A percentile compares a stretch with the other conserved stretches of the same genome.
Conservation (phyloP, 1,140 invertebrate genomes). For the Diprion similis region DNA sequence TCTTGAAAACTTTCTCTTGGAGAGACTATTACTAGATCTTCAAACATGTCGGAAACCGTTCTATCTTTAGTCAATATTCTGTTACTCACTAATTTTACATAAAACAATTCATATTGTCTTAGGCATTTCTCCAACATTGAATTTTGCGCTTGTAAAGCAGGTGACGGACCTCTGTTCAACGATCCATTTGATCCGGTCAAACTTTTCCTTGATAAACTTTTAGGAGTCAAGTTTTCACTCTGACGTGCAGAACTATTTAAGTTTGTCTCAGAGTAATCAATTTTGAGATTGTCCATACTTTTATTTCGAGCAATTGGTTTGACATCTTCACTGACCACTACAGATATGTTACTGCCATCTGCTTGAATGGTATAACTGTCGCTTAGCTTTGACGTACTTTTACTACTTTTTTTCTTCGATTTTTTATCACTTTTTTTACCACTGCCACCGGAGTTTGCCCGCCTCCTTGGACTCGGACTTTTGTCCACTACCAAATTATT, state of each 20-base stretch:
- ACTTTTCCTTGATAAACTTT: conserved; percentile 16
- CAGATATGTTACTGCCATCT: conserved; percentile 45
- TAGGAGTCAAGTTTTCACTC: conserved; percentile 10
- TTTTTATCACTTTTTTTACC: conserved; percentile 55
- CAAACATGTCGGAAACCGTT: conserved; percentile 54
- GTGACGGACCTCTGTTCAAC: conserved; percentile 42
- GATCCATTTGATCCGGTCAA: conserved; percentile 41
- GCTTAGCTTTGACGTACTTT: conserved; percentile 53
- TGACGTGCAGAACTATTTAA: conserved; percentile 21
- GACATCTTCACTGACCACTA: conserved; percentile 46
- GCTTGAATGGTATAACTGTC: conserved; percentile 42
- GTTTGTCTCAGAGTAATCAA: conserved; percentile 33
- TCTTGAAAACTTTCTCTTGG: conserved; percentile 55
- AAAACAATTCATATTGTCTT: conserved; percentile 73
- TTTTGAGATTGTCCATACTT: conserved; percentile 53
- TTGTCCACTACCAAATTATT: conserved; percentile 41
- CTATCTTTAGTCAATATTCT: conserved; percentile 55
- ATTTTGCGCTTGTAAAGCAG: conserved; percentile 50
- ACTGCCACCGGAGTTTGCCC: conserved; percentile 55
- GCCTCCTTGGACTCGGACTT: conserved; percentile 50
- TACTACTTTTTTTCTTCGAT: conserved; percentile 53
- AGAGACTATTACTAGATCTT: conserved; percentile 45
- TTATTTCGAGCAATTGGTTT: conserved; percentile 45
- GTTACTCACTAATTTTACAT: conserved; percentile 64
- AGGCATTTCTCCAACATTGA: conserved; percentile 70